Evolutionary conservation across 92 coral and sea anemone species (phyloP), one percentile per base, ranked within the genome.

Genomic region (Montipora capitata): DNA sequence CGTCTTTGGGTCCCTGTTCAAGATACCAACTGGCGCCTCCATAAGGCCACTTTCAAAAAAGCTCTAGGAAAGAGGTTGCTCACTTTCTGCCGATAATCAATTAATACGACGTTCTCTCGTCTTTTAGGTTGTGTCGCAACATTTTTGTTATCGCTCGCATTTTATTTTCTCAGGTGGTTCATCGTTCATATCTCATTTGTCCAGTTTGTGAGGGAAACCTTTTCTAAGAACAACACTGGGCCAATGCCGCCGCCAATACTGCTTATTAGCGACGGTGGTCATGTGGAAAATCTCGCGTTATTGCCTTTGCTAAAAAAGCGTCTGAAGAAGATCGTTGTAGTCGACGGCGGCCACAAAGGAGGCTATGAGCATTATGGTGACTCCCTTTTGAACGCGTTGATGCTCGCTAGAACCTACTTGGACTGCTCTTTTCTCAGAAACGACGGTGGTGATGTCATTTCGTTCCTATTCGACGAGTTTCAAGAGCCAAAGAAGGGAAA

Each of bases 181-280:
- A 27, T 27, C 35, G 35, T 27, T 27, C 35, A 27, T 27, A 27
- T 27, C 35, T 27, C 35, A 27, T 27, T 27, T 27, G 35, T 27
- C 35, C 35, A 27, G 35, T 27, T 27, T 27, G 0, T 27, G 0
- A 27, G 35, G 35, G 35, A 27, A 27, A 27, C 35, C 35, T 27
- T 27, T 27, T 27, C 35, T 0, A 27, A 27, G 35, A 27, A 27
- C 35, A 27, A 27, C 35, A 27, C 0, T 27, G 35, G 35, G 35
- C 2, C 35, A 27, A 27, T 27, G 35, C 94, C 94, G 27, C 96
- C 96, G 7, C 74, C 90, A 0, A 63, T 91, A 5, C 77, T 94
- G 5, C 78, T 85, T 9, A 87, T 94, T 11, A 94, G 94, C 62
- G 96, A 91, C 78, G 96, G 96, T 38, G 96, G 96, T 56, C 96